Evolutionary conservation across 1,140 invertebrate genomes (phyloP), one percentile per base, ranked within the genome.

Genomic region (Polypedilum vanderplanki): DNA sequence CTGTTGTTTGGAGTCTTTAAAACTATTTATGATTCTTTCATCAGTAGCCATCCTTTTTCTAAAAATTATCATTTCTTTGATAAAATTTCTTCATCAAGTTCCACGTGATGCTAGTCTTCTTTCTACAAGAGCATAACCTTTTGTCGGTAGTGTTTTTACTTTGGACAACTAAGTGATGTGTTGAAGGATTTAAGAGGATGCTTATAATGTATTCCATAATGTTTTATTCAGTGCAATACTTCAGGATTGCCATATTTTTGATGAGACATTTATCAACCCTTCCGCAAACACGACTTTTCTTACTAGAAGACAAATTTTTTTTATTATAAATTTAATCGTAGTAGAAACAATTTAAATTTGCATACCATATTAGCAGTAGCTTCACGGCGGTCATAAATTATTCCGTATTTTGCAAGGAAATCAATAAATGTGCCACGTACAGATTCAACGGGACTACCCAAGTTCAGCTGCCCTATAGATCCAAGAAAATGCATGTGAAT

Each of bases 401-500:
- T 79, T 18, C 87, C 87, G 9, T 83, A 75, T 20, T 78, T 80
- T 18, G 83, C 84, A 10, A 85, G 82, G 73, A 81, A 79, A 76
- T 85, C 81, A 0, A 88, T 87, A n/a, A 87, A 73, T 15, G 76
- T 79, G 0, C 40, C 86, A 84, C 0, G 86, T 84, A 41, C 10
- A 80, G 40, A 77, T 86, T 87, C 74, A 85, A 84, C 10, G 7
- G 79, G 80, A 74, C 77, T 81, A 20, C 40, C 79, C 85, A 41
- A 81, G 83, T 78, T 92, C 91, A 24, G 87, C 87, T 1, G 88
- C 87, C 73, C 86, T 83, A 78, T 90, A 90, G 82, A 93, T 91
- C 83, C 88, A 89, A 70, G 76, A 75, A 65, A 76, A 76, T 17
- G 76, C 65, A 40, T 76, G 91, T 94, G 92, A 81, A 41, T 7